Evolutionary conservation across 2,797 vertebrate genomes (phyloP).

Genomic region (Esox lucius): DNA sequence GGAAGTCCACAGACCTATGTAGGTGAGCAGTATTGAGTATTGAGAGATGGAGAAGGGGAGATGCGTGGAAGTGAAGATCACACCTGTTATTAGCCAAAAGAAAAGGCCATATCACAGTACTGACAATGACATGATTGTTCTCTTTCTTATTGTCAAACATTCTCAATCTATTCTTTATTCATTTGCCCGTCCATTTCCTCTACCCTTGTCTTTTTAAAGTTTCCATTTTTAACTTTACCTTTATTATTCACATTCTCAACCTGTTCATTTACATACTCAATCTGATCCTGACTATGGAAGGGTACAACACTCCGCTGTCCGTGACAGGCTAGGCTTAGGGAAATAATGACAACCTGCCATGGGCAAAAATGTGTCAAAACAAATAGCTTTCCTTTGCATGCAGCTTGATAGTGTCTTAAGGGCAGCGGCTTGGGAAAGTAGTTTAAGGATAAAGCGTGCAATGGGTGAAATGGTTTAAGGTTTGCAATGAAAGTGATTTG

Average conservation of each 20-base stretch:
- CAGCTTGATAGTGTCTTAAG: neutral
- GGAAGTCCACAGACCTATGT: slow-evolving; percentile 10
- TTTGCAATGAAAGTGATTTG: slow-evolving; percentile 1
- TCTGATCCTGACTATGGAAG: slow-evolving; percentile 5
- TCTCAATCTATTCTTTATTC: slow-evolving; percentile 10
- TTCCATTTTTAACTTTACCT: slow-evolving; percentile 3
- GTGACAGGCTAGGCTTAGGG: slow-evolving; percentile 15
- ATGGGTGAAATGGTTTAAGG: slow-evolving; percentile 3
- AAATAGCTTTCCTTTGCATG: neutral
- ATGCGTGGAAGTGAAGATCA: neutral
- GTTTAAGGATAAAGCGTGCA: neutral
- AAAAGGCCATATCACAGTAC: slow-evolving; percentile 8
- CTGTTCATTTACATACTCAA: slow-evolving; percentile 33
- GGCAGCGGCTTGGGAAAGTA: neutral
- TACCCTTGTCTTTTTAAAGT: neutral
- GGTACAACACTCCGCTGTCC: slow-evolving; percentile 31
- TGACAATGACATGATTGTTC: slow-evolving; percentile 45
- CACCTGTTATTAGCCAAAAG: slow-evolving; percentile 15
- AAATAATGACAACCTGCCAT: neutral
- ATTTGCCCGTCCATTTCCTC: slow-evolving; percentile 13
- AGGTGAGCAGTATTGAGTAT: slow-evolving; percentile 19
- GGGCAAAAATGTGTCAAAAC: neutral
- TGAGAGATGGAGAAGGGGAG: slow-evolving; percentile 18
- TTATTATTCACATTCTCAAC: slow-evolving; percentile 49
- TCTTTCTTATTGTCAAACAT: slow-evolving; percentile 12